These are phyloP conservation scores for Tapera naevia DNA, from an alignment of 2,797 vertebrate genomes.

Conservation along the genomic window DNA sequence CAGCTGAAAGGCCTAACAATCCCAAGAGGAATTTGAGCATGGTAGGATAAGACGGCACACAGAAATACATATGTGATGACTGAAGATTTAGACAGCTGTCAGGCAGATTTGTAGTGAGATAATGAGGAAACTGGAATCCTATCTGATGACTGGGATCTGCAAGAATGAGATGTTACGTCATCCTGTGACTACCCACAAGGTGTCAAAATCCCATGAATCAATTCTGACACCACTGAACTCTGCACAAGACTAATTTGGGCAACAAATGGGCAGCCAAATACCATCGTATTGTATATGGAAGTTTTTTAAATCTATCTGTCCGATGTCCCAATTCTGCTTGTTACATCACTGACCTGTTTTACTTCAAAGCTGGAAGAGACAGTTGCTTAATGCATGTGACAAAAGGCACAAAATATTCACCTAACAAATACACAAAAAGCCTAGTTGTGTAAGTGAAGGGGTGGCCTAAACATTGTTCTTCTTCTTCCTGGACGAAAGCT, in stretches of 20 bases:
- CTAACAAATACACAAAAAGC: background rate
- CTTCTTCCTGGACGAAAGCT: background rate
- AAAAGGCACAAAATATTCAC: background rate
- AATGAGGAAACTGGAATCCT: background rate
- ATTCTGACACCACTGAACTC: background rate
- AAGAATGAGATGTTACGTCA: background rate
- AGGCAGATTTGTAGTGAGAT: background rate
- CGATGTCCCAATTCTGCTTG: background rate
- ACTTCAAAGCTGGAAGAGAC: background rate
- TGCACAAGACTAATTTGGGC: background rate
- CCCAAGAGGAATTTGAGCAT: rapidly evolving
- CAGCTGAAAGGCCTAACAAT: background rate
- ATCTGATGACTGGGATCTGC: background rate
- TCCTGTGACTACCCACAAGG: background rate
- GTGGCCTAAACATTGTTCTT: background rate
- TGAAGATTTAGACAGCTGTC: background rate
- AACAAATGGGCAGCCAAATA: background rate
- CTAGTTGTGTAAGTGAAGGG: background rate
- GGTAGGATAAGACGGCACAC: too few relatives aligned
- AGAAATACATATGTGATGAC: rapidly evolving
- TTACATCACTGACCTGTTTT: background rate
- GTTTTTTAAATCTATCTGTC: background rate
- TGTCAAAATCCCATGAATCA: background rate
- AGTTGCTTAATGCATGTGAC: background rate
- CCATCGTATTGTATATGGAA: background rate